These are phyloP conservation scores for Leptinotarsa lineolata DNA, from an alignment of 1,140 invertebrate genomes.

Conservation along the genomic window DNA sequence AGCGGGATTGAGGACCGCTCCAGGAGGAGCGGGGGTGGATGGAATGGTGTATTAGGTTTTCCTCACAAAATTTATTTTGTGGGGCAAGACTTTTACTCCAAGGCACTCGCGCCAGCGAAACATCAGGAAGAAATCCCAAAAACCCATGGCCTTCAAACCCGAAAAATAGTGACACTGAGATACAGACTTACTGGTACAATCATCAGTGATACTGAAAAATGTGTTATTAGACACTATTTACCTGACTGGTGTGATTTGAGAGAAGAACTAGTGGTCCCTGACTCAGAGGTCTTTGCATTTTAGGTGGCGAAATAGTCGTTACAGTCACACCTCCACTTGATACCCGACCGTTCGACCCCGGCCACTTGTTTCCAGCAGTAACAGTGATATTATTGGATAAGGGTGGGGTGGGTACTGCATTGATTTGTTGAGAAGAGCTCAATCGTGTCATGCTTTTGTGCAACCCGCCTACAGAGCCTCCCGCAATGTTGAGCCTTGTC, in stretches of 20 bases:
- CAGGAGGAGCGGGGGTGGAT: no score
- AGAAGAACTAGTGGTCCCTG: constrained; percentile 59
- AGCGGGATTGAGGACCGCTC: no score
- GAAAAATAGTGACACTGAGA: no score
- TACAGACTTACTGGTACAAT: no score
- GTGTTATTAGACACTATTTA: constrained; percentile 20
- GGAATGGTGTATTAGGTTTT: no score
- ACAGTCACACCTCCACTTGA: constrained; percentile 69
- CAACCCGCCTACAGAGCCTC: constrained; percentile 74
- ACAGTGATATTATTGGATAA: constrained; percentile 55
- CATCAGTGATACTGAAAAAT: not conserved
- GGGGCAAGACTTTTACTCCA: no score
- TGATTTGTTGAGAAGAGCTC: constrained; percentile 74
- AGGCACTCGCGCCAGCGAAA: no score
- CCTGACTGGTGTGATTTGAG: constrained; percentile 50
- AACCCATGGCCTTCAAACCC: no score
- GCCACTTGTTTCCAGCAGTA: constrained; percentile 59
- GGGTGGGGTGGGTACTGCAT: constrained; percentile 47
- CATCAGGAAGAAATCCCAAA: no score
- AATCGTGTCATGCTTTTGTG: constrained; percentile 82
- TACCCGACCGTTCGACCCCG: constrained; percentile 56
- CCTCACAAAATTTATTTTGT: no score
- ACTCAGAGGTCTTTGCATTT: constrained; percentile 58
- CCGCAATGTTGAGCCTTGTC: constrained; percentile 72
- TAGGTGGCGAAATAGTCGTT: constrained; percentile 62